Conservation (phyloP, 2,113 vertebrate genomes). For the Crotalus helleri region DNA sequence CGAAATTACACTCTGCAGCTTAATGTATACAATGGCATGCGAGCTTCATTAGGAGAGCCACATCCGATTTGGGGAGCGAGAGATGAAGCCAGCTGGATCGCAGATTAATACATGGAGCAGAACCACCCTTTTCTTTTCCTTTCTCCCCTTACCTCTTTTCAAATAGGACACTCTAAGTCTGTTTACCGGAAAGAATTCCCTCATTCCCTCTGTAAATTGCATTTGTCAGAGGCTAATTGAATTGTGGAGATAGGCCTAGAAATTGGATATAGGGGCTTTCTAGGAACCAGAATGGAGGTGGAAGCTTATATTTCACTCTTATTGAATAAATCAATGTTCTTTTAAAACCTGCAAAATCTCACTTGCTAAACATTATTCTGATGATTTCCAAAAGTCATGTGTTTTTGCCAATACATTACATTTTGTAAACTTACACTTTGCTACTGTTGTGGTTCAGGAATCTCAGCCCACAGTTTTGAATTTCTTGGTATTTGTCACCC, state of each 20-base stretch:
- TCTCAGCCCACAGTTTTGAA: background rate
- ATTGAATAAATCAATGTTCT: background rate
- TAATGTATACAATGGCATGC: constrained; percentile 63
- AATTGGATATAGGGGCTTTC: background rate
- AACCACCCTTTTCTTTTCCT: constrained; percentile 15
- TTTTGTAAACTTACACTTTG: background rate
- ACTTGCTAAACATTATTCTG: background rate
- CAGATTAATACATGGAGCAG: constrained; percentile 61
- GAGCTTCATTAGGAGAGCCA: constrained; percentile 75
- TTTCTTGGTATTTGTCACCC: background rate
- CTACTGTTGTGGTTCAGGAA: background rate
- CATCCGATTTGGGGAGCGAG: constrained; percentile 67
- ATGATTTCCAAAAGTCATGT: accelerated
- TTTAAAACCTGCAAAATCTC: background rate
- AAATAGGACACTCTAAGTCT: background rate
- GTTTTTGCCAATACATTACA: background rate
- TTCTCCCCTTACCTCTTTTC: background rate
- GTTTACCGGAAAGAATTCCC: background rate
- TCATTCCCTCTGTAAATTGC: background rate
- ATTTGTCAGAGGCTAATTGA: background rate
- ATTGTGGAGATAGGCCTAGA: background rate
- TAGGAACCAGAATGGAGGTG: background rate
- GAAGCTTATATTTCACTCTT: background rate
- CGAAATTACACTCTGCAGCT: constrained; percentile 55
- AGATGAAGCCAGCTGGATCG: constrained; percentile 62